Conservation (phyloP, 2,113 vertebrate genomes). For the Melanotaenia duboulayi region DNA sequence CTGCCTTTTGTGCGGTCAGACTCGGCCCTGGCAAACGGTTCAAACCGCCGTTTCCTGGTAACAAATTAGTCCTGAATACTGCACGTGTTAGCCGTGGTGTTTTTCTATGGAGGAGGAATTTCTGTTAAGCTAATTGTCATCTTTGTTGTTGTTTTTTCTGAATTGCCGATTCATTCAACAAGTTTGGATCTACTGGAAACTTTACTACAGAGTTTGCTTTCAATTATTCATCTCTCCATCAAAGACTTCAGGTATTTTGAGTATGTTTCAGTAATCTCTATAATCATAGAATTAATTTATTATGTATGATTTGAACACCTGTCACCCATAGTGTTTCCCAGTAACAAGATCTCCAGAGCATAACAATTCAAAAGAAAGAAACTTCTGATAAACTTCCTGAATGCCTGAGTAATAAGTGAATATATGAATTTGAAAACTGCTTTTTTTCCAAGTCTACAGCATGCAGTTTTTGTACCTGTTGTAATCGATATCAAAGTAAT, state of each 20-base stretch:
- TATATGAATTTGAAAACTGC: background rate
- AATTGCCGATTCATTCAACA: background rate
- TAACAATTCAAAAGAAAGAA: background rate
- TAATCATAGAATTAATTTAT: background rate
- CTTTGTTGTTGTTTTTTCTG: background rate
- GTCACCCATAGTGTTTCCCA: too few relatives aligned
- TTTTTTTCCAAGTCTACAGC: slow-evolving; percentile 4
- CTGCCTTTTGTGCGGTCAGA: slow-evolving; percentile 36
- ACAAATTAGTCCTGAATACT: background rate
- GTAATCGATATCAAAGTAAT: slow-evolving; percentile 26
- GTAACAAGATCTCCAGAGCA: too few relatives aligned
- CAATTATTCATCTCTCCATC: too few relatives aligned
- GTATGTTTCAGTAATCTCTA: background rate
- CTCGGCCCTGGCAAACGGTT: slow-evolving; percentile 11
- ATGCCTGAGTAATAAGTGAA: background rate
- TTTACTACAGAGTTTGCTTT: too few relatives aligned
- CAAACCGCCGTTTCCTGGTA: slow-evolving; percentile 13
- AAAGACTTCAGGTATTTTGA: background rate
- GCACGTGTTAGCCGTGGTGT: background rate
- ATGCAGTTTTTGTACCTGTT: slow-evolving; percentile 5
- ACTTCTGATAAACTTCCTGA: background rate
- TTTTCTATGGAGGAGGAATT: slow-evolving; percentile 2
- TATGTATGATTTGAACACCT: background rate
- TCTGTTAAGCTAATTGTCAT: background rate
- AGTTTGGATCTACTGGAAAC: background rate